Evolutionary conservation across 1,140 invertebrate species (phyloP), one percentile per base, ranked within the genome.

Genomic region (Drosophila micromelanica): DNA sequence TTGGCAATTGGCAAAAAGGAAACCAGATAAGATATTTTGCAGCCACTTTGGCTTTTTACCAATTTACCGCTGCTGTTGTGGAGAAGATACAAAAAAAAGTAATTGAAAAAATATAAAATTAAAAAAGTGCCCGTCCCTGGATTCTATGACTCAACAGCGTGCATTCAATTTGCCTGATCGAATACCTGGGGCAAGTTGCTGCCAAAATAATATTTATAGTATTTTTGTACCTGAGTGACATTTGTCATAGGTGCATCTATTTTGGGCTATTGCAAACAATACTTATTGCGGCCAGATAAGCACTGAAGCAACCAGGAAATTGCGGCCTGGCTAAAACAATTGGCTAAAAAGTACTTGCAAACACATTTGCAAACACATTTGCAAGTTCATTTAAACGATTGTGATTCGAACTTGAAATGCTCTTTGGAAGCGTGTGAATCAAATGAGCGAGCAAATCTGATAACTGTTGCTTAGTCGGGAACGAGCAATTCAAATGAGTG

Each of bases 21-120:
- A 86, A 78, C 75, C 63, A 86, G 82, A 86, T 86, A 86, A 86
- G 82, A 86, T 87, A 80, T 65, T 63, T 75, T 77, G 62, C 38
- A 56, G 49, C 51, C 56, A 61, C 23, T 63, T 79, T 74, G 64
- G 40, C 37, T 60, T 52, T 73, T 11, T 54, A n/a, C 38, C 42
- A 43, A 35, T 65, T 56, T 68, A 23, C 6, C n/a, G 46, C 5
- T 48, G 7, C 12, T 37, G 49, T 65, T 73, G n/a, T 78, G 35
- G 32, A 48, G 40, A 46, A 13, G 40, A 20, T 23, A 54, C 32
- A 56, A n/a, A 30, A 49, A n/a, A 78, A 76, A 82, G 56, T 76
- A 81, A 87, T 87, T 87, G 78, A 81, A 86, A 78, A 86, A 86
- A 86, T 78, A 81, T 81, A 72, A 86, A 77, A 49, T 46, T 73